Conservation (phyloP, 2,888 invertebrate genomes). For the Cordilura impudica region DNA sequence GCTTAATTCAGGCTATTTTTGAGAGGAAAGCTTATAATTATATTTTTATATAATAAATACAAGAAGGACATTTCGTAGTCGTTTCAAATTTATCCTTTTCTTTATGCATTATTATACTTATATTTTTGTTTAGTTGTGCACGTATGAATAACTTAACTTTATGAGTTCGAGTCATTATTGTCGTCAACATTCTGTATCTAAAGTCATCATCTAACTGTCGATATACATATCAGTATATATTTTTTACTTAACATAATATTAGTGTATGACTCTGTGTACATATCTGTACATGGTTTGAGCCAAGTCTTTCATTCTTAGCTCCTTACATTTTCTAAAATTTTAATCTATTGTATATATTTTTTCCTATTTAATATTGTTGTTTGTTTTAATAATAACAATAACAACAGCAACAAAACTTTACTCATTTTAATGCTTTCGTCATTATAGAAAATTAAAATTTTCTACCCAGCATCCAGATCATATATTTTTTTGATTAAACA, state of each 20-base stretch:
- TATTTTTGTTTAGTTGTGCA: background rate
- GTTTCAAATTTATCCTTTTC: no score
- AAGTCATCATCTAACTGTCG: background rate
- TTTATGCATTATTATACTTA: no score
- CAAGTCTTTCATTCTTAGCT: background rate
- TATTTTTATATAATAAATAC: no score
- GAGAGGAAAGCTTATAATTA: no score
- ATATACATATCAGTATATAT: no score
- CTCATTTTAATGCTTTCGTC: background rate
- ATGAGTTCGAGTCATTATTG: background rate
- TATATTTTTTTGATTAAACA: no score
- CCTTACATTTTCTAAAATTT: background rate
- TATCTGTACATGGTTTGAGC: background rate
- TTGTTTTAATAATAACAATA: no score
- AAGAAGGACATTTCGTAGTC: no score
- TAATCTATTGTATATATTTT: background rate
- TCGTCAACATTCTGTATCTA: background rate
- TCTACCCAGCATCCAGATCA: background rate
- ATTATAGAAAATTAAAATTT: background rate
- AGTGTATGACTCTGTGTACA: background rate
- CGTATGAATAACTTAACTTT: no score
- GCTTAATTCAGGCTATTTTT: no score
- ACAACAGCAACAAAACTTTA: background rate
- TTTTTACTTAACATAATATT: background rate
- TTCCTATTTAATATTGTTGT: background rate